These are phyloP conservation scores for Ariolimax columbianus DNA, from an alignment of 2,888 invertebrate species.

Conservation along the genomic window DNA sequence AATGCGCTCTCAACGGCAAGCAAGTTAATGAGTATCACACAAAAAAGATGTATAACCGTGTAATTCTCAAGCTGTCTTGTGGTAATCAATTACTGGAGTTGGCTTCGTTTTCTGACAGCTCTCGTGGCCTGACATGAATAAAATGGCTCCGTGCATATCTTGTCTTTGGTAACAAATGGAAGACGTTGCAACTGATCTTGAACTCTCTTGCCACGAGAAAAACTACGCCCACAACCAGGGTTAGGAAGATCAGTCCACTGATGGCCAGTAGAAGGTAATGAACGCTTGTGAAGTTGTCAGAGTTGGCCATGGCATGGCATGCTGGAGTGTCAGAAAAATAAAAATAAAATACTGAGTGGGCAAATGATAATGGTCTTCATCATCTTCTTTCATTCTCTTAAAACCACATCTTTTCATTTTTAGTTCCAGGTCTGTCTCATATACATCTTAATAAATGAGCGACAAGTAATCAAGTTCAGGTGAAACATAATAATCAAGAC, in stretches of 20 bases:
- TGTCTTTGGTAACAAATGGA: neutral
- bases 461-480: too few relatives aligned
- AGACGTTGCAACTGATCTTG: neutral
- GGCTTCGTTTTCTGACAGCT: neutral
- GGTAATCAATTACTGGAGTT: too few relatives aligned
- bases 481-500: too few relatives aligned
- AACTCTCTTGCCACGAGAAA: slow-evolving; percentile 12
- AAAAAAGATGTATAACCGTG: too few relatives aligned
- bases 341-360: neutral
- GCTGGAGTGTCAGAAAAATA: neutral
- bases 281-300: slow-evolving; percentile 28
- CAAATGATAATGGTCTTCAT: too few relatives aligned
- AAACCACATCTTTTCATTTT: too few relatives aligned
- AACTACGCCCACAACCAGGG: neutral
- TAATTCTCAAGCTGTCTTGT: too few relatives aligned
- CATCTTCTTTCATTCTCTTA: too few relatives aligned
- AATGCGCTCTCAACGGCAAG: too few relatives aligned
- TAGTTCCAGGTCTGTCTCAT: too few relatives aligned
- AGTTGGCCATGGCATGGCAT: neutral
- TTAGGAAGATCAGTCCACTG: neutral
- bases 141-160: neutral
- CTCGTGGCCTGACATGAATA: slow-evolving; percentile 5
- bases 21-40: too few relatives aligned
- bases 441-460: too few relatives aligned
- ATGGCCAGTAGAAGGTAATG: slow-evolving; percentile 10